Base-by-base conservation (phyloP, 2,888 invertebrate species). In the Himalopsyche japonica region DNA sequence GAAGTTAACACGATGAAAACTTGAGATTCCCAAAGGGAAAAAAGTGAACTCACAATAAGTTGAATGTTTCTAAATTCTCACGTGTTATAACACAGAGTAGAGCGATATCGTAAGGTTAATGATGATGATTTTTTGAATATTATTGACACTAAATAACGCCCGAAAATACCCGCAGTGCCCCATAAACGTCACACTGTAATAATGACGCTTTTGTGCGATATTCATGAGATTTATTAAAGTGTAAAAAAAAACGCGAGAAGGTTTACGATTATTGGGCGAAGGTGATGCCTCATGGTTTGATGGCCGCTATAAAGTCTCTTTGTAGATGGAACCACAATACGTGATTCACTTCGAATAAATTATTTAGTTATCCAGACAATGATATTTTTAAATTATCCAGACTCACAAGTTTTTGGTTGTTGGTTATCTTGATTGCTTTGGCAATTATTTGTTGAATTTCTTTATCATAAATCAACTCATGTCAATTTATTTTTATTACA, bases 211-310 rank as follows among this genome's bases (percentile, higher is more conserved):
- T 70, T 70, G 70, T 70, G 70, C 70, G 70, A 70, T 70, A 70
- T 70, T 70, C 70, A 70, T 70, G 70, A 70, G 70, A 70, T 70
- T 70, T 70, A 70, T 70, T 70, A 70, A 70, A 70, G 70, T 70
- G 70, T 70, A 70, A 70, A 70, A 37, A n/a, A 43, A 70, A 70
- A 70, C 27, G 70, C 70, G 70, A 70, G 70, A 27, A 70, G 70
- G 70, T 70, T 70, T 70, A 70, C 70, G 70, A 70, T 70, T 70
- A 70, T 70, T 70, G 70, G 70, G 24, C 70, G 70, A 70, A 70
- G 70, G 70, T 70, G 70, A 70, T 70, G 30, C 70, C 70, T 70
- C 70, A 70, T 70, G 70, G 70, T 70, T 70, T 70, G 70, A 70
- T 70, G 70, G 70, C 24, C 70, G 70, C 70, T 70, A 70, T 70